Evolutionary conservation across 2,797 vertebrate genomes (phyloP).

Genomic region (Todus mexicanus): DNA sequence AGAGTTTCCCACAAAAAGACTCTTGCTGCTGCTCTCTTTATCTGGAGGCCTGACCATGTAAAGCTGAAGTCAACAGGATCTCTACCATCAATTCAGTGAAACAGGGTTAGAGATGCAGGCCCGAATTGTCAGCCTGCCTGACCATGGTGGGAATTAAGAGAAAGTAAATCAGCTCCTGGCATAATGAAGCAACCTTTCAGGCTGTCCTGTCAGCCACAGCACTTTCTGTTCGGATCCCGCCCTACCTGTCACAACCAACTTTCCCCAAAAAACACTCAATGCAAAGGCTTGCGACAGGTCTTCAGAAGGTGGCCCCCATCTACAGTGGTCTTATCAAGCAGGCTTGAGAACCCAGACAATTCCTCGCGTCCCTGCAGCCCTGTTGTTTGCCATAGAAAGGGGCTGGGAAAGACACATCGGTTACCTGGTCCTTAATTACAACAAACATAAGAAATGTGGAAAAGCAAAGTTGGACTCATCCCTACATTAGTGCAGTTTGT

Average conservation of each 20-base stretch:
- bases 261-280: background rate
- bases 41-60: slow-evolving; percentile 52
- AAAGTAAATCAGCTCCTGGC: background rate
- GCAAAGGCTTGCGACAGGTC: background rate
- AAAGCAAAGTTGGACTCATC: background rate
- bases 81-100: background rate
- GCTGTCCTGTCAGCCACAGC: fast-evolving
- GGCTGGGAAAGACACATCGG: background rate
- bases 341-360: background rate
- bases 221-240: background rate
- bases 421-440: background rate
- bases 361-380: background rate
- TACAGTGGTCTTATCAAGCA: background rate
- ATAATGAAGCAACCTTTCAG: background rate
- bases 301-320: background rate
- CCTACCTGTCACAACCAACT: background rate
- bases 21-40: slow-evolving; percentile 62
- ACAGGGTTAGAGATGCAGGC: background rate
- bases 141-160: background rate
- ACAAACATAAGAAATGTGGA: background rate
- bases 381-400: background rate
- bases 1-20: slow-evolving; percentile 65
- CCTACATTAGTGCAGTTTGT: background rate
- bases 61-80: slow-evolving; percentile 2
- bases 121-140: background rate